Percentiles rank a stretch among this genome's conserved stretches.
Conservation (phyloP, 2,113 vertebrate genomes). For the Lophotis ruficrista region DNA sequence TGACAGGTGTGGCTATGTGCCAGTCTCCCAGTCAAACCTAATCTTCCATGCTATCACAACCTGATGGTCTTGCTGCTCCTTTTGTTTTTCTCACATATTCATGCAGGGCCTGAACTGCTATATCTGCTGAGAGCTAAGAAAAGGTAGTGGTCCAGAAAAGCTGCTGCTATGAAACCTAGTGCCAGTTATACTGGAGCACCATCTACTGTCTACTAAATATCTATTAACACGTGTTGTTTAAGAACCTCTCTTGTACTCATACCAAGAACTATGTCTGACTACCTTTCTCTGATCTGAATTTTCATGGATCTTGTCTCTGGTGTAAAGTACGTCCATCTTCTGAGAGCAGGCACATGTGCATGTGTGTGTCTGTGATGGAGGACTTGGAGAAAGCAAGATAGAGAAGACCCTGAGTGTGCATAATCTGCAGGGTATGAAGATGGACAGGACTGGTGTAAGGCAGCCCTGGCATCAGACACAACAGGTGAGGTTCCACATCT, state of each 20-base stretch:
- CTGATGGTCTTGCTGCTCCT: neutral
- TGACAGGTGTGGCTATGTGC: neutral
- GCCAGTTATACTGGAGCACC: conserved; percentile 1
- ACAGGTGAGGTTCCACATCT: rapidly evolving
- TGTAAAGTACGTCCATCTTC: neutral
- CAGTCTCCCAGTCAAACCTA: neutral
- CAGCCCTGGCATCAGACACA: neutral
- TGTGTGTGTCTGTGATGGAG: neutral
- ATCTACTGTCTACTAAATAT: neutral
- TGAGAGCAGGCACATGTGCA: neutral
- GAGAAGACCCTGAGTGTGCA: rapidly evolving
- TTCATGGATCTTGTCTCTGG: neutral
- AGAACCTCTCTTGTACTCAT: neutral
- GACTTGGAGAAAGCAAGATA: neutral
- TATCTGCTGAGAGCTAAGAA: neutral
- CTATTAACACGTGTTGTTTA: neutral
- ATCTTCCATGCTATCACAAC: neutral
- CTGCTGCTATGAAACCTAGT: neutral
- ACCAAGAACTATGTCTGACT: neutral
- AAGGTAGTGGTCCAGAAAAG: neutral
- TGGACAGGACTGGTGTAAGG: neutral
- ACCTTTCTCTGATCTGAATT: neutral
- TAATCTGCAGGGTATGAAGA: neutral
- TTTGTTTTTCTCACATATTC: neutral
- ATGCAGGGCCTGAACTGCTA: neutral